These are phyloP conservation scores for Anoura caudifer DNA, from an alignment of 2,113 vertebrate species.

Conservation along the genomic window DNA sequence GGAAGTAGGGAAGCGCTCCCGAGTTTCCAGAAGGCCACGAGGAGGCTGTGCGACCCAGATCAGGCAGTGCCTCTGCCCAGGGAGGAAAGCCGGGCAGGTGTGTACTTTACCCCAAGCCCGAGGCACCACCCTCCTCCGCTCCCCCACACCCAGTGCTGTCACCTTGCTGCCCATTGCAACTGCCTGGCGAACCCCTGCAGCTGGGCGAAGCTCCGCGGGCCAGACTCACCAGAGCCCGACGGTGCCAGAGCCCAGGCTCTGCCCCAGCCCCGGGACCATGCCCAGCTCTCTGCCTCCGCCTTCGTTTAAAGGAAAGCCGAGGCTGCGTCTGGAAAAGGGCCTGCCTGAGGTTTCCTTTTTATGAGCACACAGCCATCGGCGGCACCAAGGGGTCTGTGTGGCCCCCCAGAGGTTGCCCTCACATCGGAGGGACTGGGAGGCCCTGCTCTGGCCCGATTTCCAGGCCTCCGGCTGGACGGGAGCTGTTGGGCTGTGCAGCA, in stretches of 20 bases:
- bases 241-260: neutral
- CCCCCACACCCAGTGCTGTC: neutral
- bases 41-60: neutral
- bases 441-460: neutral
- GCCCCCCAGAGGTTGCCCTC: neutral
- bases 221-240: neutral
- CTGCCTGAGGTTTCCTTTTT: neutral
- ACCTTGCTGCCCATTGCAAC: neutral
- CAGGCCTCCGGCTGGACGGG: neutral
- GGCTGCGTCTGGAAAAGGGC: neutral
- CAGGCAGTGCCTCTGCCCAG: neutral
- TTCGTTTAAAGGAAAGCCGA: neutral
- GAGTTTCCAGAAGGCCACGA: neutral
- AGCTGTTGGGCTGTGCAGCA: conserved; percentile 14
- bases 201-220: neutral
- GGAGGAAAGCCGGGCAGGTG: neutral
- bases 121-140: neutral
- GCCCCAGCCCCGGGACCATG: neutral
- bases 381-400: conserved; percentile 13
- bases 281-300: neutral
- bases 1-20: neutral
- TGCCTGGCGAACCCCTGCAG: neutral
- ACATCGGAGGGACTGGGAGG: neutral
- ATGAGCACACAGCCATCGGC: neutral
- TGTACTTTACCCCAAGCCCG: neutral